Evolutionary conservation across 2,888 invertebrate species (phyloP).

Genomic region (Rhamnusium bicolor): DNA sequence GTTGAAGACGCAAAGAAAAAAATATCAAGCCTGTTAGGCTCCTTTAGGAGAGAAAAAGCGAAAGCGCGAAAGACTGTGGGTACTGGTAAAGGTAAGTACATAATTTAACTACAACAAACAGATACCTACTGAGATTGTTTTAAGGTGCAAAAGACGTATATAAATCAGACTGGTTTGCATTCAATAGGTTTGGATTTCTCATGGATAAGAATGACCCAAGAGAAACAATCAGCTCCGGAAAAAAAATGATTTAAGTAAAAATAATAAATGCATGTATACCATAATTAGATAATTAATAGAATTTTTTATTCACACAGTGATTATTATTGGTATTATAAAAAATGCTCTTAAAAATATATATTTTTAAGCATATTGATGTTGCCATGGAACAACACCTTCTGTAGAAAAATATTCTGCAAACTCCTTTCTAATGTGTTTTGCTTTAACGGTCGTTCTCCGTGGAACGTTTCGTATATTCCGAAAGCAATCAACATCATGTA

Average conservation of each 20-base stretch:
- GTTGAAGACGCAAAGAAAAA: background rate
- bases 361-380: background rate
- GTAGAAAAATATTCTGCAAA: background rate
- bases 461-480: background rate
- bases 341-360: background rate
- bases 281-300: no score
- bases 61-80: background rate
- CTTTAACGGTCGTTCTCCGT: background rate
- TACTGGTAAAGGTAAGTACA: background rate
- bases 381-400: background rate
- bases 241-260: background rate
- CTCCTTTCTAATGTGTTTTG: background rate
- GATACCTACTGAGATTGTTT: background rate
- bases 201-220: background rate
- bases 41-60: background rate
- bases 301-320: background rate
- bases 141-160: background rate
- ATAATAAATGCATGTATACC: no score
- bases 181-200: background rate
- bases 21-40: background rate
- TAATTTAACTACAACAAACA: background rate
- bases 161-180: background rate
- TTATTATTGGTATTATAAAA: background rate
- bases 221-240: background rate
- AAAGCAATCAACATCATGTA: background rate